phyloP scores from a whole-genome alignment of 1,140 invertebrate species.

The Bombus waltoni region DNA sequence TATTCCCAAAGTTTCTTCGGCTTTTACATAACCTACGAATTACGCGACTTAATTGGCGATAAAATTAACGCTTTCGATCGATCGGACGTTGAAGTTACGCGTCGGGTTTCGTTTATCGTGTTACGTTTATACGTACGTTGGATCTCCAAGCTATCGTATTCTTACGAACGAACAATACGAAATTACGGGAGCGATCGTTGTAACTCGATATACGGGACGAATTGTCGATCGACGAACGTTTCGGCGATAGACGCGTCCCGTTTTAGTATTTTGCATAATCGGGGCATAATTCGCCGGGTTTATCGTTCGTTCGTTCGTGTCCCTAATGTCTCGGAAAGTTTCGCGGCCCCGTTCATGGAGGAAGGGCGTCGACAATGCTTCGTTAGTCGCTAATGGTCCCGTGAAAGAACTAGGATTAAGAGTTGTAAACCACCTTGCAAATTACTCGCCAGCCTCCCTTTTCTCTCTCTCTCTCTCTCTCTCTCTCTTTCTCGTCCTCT shows the following conservation, averaged over 20 bases:
- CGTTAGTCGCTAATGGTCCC: constrained; percentile 70
- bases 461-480: background rate
- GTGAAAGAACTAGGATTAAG: constrained; percentile 74
- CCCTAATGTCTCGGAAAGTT: constrained; percentile 69
- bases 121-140: too few species aligned
- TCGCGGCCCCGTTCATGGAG: constrained; percentile 3
- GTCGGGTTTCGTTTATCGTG: too few species aligned
- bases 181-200: background rate
- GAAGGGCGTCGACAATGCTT: constrained; percentile 69
- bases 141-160: too few species aligned
- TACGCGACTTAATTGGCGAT: too few species aligned
- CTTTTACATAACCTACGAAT: too few species aligned
- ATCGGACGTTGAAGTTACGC: too few species aligned
- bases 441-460: constrained; percentile 61
- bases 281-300: constrained; percentile 69
- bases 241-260: background rate
- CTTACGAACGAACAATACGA: background rate
- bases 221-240: background rate
- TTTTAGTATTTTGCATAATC: constrained; percentile 72
- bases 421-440: constrained; percentile 74
- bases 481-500: background rate
- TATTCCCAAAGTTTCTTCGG: too few species aligned
- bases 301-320: constrained; percentile 69
- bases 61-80: too few species aligned
- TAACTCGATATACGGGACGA: background rate